A percentile compares a stretch with the other conserved stretches of the same genome.
Evolutionary conservation across 2,797 vertebrate genomes (phyloP).

Genomic region (Orestias chungarensis): DNA sequence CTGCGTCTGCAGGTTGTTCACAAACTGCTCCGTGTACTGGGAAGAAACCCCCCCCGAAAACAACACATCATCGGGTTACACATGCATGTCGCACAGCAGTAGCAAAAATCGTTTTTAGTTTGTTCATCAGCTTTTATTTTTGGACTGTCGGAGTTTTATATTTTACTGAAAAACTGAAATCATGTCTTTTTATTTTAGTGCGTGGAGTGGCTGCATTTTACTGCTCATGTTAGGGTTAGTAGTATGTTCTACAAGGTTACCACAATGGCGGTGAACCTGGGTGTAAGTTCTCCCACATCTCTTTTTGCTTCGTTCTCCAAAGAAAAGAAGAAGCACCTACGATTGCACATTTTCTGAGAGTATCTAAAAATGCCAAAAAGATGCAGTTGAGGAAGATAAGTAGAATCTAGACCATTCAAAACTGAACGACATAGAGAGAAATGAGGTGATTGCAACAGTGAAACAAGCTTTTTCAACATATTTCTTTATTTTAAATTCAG

Average conservation of each 20-base stretch:
- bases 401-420: neutral
- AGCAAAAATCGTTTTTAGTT: neutral
- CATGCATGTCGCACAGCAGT: neutral
- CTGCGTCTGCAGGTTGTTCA: slow-evolving; percentile 86
- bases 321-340: slow-evolving; percentile 13
- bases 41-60: too few relatives aligned
- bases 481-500: neutral
- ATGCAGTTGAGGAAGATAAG: neutral
- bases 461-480: neutral
- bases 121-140: neutral
- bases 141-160: neutral
- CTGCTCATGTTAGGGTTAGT: neutral
- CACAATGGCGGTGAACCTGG: neutral
- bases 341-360: neutral
- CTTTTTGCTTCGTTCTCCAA: slow-evolving; percentile 8
- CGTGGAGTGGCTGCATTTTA: neutral
- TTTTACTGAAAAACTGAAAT: neutral
- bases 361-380: neutral
- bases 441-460: neutral
- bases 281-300: slow-evolving; percentile 14
- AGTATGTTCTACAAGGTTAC: slow-evolving; percentile 4
- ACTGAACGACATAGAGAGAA: neutral
- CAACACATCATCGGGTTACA: slow-evolving; percentile 21
- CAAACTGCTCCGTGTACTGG: slow-evolving; percentile 87
- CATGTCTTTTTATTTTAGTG: neutral